These are phyloP conservation scores for Microtus agrestis DNA, from an alignment of 2,797 vertebrate genomes.

Conservation along the genomic window DNA sequence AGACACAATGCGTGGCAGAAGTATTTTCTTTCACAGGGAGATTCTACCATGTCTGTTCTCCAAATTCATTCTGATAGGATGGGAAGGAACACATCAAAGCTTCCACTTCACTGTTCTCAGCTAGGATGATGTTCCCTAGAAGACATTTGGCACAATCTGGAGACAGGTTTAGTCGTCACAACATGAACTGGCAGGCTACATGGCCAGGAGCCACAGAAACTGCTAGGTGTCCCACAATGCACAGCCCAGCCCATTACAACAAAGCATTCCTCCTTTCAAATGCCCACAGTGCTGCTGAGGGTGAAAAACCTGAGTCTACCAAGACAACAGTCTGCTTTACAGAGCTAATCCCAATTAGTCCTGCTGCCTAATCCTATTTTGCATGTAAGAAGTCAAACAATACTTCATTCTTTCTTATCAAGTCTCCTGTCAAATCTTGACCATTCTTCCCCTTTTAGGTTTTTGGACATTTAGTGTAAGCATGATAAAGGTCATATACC, in stretches of 20 bases:
- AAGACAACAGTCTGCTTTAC: not conserved
- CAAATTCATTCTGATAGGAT: not conserved
- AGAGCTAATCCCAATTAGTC: conserved; percentile 25
- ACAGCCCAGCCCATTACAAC: not conserved
- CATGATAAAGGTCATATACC: not conserved
- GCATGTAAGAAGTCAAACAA: conserved; percentile 29
- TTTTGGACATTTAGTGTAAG: not conserved
- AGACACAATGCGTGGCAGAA: not conserved
- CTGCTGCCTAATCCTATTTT: conserved; percentile 10
- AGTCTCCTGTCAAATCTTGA: conserved; percentile 20
- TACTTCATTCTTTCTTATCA: not conserved
- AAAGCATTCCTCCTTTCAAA: not conserved
- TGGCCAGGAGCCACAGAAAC: not conserved
- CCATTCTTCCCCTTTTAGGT: not conserved
- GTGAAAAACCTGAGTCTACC: not conserved
- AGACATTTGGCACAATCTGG: not conserved
- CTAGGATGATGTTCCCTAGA: not conserved
- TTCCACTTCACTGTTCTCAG: conserved; percentile 1
- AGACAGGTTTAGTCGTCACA: not conserved
- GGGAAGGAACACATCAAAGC: not conserved
- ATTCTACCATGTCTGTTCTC: not conserved
- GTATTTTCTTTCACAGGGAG: not conserved
- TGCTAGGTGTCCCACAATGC: not conserved
- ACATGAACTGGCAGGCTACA: not conserved
- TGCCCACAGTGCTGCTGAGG: not conserved